Evolutionary conservation across 1,140 invertebrate genomes (phyloP).

Genomic region (Trissolcus basalis): DNA sequence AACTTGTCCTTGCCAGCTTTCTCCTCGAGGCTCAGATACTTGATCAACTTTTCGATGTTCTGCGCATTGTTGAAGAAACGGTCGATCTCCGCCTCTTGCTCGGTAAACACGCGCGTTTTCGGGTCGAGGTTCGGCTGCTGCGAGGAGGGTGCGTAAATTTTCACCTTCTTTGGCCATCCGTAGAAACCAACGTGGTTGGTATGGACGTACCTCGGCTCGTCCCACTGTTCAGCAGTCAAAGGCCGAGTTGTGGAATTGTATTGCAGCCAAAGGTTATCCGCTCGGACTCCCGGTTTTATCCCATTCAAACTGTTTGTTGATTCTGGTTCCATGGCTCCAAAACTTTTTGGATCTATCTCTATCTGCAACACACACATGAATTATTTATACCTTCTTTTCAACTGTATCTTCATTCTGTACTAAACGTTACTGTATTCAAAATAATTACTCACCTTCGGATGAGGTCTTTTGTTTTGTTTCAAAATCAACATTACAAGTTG

Average conservation of each 20-base stretch:
- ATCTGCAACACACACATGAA: conserved; percentile 20
- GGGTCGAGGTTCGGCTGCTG: conserved; percentile 80
- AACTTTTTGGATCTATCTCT: conserved; percentile 11
- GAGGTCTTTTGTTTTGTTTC: conserved; percentile 85
- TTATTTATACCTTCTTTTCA: too few species aligned
- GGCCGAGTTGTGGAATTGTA: conserved; percentile 81
- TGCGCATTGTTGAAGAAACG: conserved; percentile 82
- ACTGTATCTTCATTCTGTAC: too few species aligned
- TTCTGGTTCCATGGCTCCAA: not conserved
- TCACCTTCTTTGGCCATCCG: conserved; percentile 84
- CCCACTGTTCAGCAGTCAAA: conserved; percentile 83
- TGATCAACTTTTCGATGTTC: conserved; percentile 85
- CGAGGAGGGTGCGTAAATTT: conserved; percentile 79
- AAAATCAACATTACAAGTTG: conserved; percentile 81
- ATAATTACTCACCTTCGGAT: conserved; percentile 70
- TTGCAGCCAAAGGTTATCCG: conserved; percentile 85
- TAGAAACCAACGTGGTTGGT: conserved; percentile 87
- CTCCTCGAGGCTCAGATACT: conserved; percentile 89
- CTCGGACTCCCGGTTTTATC: conserved; percentile 75
- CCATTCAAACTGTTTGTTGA: not conserved
- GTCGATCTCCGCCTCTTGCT: conserved; percentile 81
- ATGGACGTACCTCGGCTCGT: conserved; percentile 82
- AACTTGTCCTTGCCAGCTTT: conserved; percentile 91
- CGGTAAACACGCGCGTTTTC: conserved; percentile 73
- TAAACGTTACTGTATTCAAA: not conserved